Percentiles rank a stretch among this genome's conserved stretches.
These are phyloP conservation scores for Lophius americanus DNA, from an alignment of 2,797 vertebrate species.

Conservation along the genomic window DNA sequence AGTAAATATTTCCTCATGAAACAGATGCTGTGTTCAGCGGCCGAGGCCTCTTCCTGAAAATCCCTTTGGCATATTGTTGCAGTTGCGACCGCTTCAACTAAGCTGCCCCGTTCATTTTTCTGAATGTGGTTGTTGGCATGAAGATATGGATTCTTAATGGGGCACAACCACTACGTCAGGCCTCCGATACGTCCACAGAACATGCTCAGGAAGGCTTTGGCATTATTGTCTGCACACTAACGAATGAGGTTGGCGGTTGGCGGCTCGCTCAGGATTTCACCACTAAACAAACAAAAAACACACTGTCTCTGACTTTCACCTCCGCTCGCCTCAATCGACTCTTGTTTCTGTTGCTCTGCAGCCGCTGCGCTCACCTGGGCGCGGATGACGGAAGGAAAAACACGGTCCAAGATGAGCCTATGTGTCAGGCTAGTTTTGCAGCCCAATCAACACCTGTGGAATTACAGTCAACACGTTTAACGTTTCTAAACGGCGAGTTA, in stretches of 20 bases:
- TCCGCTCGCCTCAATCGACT: constrained; percentile 57
- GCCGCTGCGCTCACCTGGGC: constrained; percentile 59
- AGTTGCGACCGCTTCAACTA: constrained; percentile 58
- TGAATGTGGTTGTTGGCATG: constrained; percentile 76
- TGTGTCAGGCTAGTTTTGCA: constrained; percentile 21
- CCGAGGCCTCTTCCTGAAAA: constrained; percentile 55
- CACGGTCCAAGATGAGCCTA: constrained; percentile 39
- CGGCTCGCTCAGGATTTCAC: constrained; percentile 59
- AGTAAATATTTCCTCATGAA: constrained; percentile 62
- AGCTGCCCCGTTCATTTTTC: constrained; percentile 69
- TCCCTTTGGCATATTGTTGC: constrained; percentile 58
- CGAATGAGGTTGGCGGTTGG: constrained; percentile 61
- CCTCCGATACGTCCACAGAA: constrained; percentile 73
- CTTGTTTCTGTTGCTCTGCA: constrained; percentile 63
- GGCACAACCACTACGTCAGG: constrained; percentile 73
- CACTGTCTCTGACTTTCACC: constrained; percentile 36
- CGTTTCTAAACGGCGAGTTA: too few species aligned
- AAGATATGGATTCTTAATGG: constrained; percentile 66
- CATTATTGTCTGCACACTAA: constrained; percentile 68
- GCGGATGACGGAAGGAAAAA: constrained; percentile 73
- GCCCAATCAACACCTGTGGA: too few species aligned
- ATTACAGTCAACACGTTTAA: too few species aligned
- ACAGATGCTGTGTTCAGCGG: constrained; percentile 57
- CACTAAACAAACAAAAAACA: constrained; percentile 49
- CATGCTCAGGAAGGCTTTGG: constrained; percentile 73